Percentiles rank a stretch among this genome's conserved stretches.
phyloP scores from a whole-genome alignment of 92 coral and sea anemone species.

The Phymanthus crucifer region DNA sequence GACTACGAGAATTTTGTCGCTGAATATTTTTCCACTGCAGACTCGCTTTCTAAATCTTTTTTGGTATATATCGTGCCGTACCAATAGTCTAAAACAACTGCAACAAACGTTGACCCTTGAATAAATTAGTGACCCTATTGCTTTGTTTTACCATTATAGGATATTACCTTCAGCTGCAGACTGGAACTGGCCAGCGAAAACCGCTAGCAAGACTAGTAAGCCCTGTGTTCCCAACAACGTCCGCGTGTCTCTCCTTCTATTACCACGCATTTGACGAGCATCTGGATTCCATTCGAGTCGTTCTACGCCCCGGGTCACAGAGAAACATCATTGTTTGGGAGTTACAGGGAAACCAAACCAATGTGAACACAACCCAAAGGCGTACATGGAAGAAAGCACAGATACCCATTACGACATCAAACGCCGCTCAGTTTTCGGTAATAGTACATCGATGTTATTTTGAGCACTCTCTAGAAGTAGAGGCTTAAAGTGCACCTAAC shows the following conservation, averaged over 20 bases:
- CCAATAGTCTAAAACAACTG: too few relatives aligned
- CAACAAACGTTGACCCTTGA: too few relatives aligned
- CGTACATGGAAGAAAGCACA: conserved; percentile 19
- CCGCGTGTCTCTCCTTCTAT: conserved; percentile 8
- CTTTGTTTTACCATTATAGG: too few relatives aligned
- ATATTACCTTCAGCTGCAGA: not conserved
- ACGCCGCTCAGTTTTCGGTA: not conserved
- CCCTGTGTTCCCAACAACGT: not conserved
- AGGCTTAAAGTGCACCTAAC: too few relatives aligned
- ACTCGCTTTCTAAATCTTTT: too few relatives aligned
- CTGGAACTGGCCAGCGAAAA: not conserved
- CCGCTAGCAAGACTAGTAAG: not conserved
- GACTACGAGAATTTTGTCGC: too few relatives aligned
- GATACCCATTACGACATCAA: not conserved
- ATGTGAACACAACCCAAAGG: not conserved
- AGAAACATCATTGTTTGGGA: conserved; percentile 6
- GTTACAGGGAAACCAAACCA: not conserved
- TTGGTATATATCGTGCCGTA: too few relatives aligned
- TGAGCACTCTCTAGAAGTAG: not conserved
- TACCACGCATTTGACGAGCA: not conserved
- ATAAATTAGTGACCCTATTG: too few relatives aligned
- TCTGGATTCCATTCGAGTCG: not conserved
- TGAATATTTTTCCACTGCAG: too few relatives aligned
- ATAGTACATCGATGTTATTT: not conserved
- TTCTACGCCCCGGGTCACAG: not conserved